Evolutionary conservation across 2,888 invertebrate genomes (phyloP).

Genomic region (Trachelus tabidus): DNA sequence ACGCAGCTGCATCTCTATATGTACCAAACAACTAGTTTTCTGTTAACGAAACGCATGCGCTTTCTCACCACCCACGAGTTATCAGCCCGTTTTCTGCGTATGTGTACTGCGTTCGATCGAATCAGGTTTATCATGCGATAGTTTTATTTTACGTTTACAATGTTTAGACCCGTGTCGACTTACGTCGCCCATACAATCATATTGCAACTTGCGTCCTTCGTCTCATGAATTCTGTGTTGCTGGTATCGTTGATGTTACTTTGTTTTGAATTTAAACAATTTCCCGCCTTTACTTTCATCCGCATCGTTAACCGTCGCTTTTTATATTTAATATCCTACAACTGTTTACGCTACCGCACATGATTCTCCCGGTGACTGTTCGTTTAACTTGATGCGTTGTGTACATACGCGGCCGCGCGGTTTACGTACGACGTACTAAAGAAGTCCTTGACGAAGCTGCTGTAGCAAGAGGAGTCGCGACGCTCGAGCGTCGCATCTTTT

Average conservation of each 20-base stretch:
- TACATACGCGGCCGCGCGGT: not conserved
- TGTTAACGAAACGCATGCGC: not conserved
- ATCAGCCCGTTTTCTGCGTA: not conserved
- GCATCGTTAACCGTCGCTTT: not conserved
- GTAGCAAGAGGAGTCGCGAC: not conserved
- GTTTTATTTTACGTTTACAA: not conserved
- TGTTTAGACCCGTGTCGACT: not conserved
- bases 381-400: not conserved
- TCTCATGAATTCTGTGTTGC: not conserved
- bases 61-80: not conserved
- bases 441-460: not conserved
- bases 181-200: not conserved
- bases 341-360: constrained; percentile 4
- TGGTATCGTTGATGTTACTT: not conserved
- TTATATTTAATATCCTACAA: not conserved
- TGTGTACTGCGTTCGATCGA: not conserved
- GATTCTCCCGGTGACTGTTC: constrained; percentile 1
- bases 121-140: not conserved
- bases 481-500: not conserved
- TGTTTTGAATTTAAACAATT: not conserved
- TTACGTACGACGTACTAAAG: not conserved
- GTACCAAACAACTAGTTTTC: not conserved
- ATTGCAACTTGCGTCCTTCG: not conserved
- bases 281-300: not conserved
- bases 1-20: not conserved